A percentile compares a stretch with the other conserved stretches of the same genome.
phyloP scores from a whole-genome alignment of 2,113 vertebrate species.

The Melanerpes aurifrons region DNA sequence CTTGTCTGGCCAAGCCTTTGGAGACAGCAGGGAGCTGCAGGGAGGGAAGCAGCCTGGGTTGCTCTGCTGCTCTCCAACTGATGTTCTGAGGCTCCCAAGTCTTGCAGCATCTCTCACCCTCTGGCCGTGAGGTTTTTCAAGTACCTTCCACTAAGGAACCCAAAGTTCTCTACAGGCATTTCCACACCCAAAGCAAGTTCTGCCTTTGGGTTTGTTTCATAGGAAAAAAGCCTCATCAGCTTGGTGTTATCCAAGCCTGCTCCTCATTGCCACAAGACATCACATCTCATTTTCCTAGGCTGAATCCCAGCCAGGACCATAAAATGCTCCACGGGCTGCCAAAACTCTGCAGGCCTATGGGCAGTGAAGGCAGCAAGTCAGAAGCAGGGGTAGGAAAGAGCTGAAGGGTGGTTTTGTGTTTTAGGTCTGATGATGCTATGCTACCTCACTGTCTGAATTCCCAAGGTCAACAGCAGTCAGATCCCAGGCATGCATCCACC shows the following conservation, averaged over 20 bases:
- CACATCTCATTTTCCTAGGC: not conserved
- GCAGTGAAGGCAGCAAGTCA: not conserved
- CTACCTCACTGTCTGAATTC: not conserved
- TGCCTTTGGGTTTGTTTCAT: not conserved
- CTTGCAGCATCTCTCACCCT: not conserved
- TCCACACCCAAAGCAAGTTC: not conserved
- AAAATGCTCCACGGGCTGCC: not conserved
- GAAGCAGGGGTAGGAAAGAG: not conserved
- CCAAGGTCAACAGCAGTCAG: not conserved
- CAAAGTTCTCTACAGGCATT: not conserved
- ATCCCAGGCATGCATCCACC: not conserved
- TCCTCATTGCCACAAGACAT: not conserved
- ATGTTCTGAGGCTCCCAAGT: not conserved
- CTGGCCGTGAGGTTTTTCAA: not conserved
- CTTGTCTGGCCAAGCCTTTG: conserved; percentile 43
- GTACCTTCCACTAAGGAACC: not conserved
- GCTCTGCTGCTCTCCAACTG: not conserved
- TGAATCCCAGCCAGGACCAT: not conserved
- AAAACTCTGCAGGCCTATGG: not conserved
- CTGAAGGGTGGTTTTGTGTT: not conserved
- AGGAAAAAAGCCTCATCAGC: not conserved
- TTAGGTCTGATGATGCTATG: not conserved
- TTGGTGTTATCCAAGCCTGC: not conserved
- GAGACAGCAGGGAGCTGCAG: conserved; percentile 18
- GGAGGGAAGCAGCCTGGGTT: not conserved